Evolutionary conservation across 2,113 vertebrate species (phyloP).

Genomic region (Microtus richardsoni): DNA sequence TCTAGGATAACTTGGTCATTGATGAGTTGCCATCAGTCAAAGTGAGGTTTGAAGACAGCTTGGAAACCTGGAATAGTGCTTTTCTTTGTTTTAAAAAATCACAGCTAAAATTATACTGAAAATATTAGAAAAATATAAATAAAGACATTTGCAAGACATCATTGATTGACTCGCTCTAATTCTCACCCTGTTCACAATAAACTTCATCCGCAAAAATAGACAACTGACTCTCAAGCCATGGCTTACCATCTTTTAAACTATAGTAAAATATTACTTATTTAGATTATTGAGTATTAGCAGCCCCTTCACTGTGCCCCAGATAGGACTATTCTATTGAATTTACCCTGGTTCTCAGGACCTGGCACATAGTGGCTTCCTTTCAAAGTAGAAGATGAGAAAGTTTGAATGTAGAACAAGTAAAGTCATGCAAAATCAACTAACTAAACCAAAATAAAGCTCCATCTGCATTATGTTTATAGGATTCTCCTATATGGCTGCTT

Average conservation of each 20-base stretch:
- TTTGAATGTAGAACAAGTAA: neutral
- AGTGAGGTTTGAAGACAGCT: neutral
- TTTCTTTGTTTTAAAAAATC: neutral
- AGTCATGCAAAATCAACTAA: neutral
- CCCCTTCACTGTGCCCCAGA: neutral
- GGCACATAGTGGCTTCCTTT: slow-evolving; percentile 3
- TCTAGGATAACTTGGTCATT: neutral
- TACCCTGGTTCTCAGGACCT: neutral
- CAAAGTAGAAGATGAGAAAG: neutral
- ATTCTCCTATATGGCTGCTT: neutral
- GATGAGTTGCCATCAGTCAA: neutral
- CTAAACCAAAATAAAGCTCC: neutral
- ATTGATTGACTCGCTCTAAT: neutral
- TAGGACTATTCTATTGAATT: neutral
- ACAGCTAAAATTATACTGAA: neutral
- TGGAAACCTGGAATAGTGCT: neutral
- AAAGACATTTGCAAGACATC: neutral
- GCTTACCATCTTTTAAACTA: neutral
- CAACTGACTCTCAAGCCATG: neutral
- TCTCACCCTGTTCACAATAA: neutral
- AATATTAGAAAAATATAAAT: neutral
- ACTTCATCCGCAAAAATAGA: slow-evolving; percentile 42
- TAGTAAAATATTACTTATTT: neutral
- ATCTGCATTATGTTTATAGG: neutral
- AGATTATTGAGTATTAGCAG: neutral